These are phyloP conservation scores for Colius striatus DNA, from an alignment of 2,113 vertebrate genomes.

Conservation along the genomic window DNA sequence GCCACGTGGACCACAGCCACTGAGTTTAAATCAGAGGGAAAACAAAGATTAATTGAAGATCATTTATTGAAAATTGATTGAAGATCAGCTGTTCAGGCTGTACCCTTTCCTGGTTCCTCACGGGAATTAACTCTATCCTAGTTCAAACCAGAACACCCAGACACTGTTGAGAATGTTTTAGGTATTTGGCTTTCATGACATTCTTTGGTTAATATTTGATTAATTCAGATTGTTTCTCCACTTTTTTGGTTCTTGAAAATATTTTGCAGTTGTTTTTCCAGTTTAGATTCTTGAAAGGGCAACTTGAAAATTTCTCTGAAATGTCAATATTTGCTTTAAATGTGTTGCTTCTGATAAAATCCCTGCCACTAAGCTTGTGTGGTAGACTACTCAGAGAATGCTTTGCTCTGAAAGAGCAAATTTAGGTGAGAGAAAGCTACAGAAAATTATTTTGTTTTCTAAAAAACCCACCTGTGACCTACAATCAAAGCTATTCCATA, in stretches of 20 bases:
- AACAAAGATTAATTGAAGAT: neutral
- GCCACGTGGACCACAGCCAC: neutral
- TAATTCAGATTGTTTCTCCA: neutral
- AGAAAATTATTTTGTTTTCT: neutral
- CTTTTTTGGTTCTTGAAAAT: too few relatives aligned
- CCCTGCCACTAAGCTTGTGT: neutral
- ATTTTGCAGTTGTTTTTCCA: neutral
- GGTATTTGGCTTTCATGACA: neutral
- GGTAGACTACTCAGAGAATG: neutral
- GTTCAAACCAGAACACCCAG: too few relatives aligned
- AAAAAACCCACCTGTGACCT: neutral
- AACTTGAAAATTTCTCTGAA: neutral
- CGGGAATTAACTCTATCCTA: too few relatives aligned
- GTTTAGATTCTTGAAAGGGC: neutral
- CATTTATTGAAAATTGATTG: too few relatives aligned
- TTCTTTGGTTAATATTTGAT: neutral
- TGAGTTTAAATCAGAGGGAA: neutral
- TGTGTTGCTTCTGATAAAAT: neutral
- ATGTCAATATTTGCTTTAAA: neutral
- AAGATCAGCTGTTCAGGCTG: too few relatives aligned
- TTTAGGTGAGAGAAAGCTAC: neutral
- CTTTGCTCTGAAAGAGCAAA: neutral
- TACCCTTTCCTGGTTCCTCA: too few relatives aligned
- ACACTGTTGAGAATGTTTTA: neutral
- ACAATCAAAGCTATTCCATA: neutral